Base-by-base conservation (phyloP, 64 coral and sea anemone genomes). In the Stichodactyla helianthus region DNA sequence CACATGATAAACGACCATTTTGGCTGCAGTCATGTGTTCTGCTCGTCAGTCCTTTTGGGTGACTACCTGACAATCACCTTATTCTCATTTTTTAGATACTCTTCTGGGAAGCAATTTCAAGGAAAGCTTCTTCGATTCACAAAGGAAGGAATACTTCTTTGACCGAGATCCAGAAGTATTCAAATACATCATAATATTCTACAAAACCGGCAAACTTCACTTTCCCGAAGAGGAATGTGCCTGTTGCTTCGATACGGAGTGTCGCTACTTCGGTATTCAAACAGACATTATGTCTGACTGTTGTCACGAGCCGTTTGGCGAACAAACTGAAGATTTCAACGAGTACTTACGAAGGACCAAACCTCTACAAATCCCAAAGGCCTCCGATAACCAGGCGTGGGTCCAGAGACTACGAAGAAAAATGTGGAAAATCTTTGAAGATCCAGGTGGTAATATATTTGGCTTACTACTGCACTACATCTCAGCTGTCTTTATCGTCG, bases 401-500 rank as follows among this genome's bases (percentile, higher is more conserved):
- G 71, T 84, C 8, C 62, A 27, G 15, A 80, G 56, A 16, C 54
- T 82, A 22, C 83, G 95, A 58, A 18, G 92, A 53, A 93, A 93
- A 91, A 91, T 93, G 86, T 97, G 95, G 95, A 80, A 97, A 82
- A 71, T 93, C 64, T 97, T 97, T 82, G 95, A 97, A 31, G 92
- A 97, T 15, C 95, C 95, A 0, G 92, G 86, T 2, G 77, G 89
- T 9, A 97, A 97, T 14, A 2, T 97, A 7, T 67, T 97, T 58
- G 95, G 86, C 17, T 50, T 97, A 51, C 51, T 97, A 12, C 85
- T 97, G 86, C 95, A 97, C 53, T 97, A 97, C 52, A 71, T 88
- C 31, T 97, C 95, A 6, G 95, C 89, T 6, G 57, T 93, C 14
- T 88, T 97, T 13, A 97, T 97, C 51, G 86, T 93, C 25, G 54